phyloP scores from a whole-genome alignment of 2,113 vertebrate genomes.

The Guaruba guarouba region DNA sequence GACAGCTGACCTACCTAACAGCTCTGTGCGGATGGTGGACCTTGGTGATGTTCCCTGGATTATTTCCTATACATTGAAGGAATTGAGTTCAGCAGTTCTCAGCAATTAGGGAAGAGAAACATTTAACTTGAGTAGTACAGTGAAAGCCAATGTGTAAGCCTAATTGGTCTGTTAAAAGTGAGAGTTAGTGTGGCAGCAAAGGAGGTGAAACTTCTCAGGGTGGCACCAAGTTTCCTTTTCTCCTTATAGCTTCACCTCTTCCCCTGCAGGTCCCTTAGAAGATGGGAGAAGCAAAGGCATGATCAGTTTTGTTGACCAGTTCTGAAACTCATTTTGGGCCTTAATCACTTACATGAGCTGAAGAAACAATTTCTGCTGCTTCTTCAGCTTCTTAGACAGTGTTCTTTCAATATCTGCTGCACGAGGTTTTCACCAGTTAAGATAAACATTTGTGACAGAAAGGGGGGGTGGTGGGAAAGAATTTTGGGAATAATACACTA shows the following conservation, averaged over 20 bases:
- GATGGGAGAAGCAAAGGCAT: not conserved
- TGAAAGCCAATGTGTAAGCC: not conserved
- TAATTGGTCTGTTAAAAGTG: not conserved
- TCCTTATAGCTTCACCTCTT: not conserved
- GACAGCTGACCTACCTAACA: not conserved
- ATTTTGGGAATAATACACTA: not conserved
- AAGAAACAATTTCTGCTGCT: not conserved
- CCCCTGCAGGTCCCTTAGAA: not conserved
- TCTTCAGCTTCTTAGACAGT: not conserved
- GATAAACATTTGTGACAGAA: not conserved
- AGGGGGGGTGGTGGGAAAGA: not conserved
- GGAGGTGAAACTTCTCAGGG: not conserved
- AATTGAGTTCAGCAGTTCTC: not conserved
- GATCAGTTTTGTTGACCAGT: fast-evolving
- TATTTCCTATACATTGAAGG: not conserved
- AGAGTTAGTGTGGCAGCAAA: not conserved
- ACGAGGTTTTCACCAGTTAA: not conserved
- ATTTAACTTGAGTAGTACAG: fast-evolving
- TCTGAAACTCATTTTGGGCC: not conserved
- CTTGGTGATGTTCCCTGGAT: not conserved
- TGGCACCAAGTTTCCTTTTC: not conserved
- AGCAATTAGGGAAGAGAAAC: not conserved
- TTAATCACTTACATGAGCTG: not conserved
- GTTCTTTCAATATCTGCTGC: not conserved
- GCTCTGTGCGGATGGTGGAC: not conserved